These are phyloP conservation scores for Hyposoter dolosus DNA, from an alignment of 2,888 invertebrate genomes.

Conservation along the genomic window DNA sequence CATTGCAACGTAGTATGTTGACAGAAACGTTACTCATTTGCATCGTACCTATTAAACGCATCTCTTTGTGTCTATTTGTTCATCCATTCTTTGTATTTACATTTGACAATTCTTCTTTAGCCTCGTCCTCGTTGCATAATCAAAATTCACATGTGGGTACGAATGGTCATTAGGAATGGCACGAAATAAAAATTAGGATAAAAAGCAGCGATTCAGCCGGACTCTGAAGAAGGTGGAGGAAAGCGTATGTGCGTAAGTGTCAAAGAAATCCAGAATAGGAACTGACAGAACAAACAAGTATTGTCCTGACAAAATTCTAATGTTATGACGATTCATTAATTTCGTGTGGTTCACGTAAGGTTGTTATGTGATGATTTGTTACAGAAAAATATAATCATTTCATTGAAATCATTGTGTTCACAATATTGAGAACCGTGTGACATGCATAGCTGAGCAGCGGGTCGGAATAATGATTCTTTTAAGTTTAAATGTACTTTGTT, in stretches of 20 bases:
- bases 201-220: slow-evolving; percentile 54
- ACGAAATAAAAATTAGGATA: slow-evolving; percentile 5
- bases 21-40: slow-evolving; percentile 31
- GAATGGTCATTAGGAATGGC: not conserved
- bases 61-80: slow-evolving; percentile 45
- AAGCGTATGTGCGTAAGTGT: not conserved
- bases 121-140: not conserved
- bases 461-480: no score
- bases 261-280: no score
- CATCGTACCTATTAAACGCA: not conserved
- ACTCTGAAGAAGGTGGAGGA: not conserved
- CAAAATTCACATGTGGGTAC: not conserved
- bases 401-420: no score
- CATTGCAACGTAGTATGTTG: not conserved
- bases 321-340: no score
- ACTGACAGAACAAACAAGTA: no score
- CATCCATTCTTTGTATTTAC: slow-evolving; percentile 52
- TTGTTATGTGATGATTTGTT: no score
- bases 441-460: no score
- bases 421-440: no score
- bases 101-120: not conserved
- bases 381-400: no score
- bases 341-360: no score
- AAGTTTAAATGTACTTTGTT: no score
- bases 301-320: no score